A percentile compares a stretch with the other conserved stretches of the same genome.
Conservation (phyloP, 1,140 invertebrate species). For the Drosophila serrata region DNA sequence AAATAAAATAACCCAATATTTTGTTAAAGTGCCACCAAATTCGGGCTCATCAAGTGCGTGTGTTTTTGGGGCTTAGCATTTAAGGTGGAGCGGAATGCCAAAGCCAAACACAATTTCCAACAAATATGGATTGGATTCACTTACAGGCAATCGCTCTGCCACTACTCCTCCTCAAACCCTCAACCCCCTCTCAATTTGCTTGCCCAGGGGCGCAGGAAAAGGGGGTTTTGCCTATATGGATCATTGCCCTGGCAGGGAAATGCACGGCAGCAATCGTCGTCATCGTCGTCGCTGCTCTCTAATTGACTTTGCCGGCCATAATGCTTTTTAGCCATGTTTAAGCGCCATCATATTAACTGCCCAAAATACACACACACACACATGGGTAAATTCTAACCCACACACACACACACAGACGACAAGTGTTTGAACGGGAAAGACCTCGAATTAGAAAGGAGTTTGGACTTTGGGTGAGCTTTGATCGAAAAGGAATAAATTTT, state of each 20-base stretch:
- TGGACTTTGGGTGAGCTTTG: not conserved
- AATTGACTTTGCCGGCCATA: constrained; percentile 75
- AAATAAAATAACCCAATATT: not conserved
- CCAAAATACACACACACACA: constrained; percentile 18
- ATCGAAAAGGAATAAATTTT: not conserved
- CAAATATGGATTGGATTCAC: constrained; percentile 65
- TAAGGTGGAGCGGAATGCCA: constrained; percentile 51
- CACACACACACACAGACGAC: not conserved
- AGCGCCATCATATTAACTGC: constrained; percentile 71
- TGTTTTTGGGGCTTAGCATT: constrained; percentile 28
- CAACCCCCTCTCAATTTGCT: constrained; percentile 3
- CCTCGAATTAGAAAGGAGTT: constrained; percentile 36
- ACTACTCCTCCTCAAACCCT: not conserved
- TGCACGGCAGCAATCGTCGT: constrained; percentile 14
- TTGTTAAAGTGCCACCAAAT: constrained; percentile 19
- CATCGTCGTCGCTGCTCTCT: constrained; percentile 38
- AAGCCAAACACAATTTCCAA: constrained; percentile 69
- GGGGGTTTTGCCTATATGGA: not conserved
- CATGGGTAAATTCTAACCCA: not conserved
- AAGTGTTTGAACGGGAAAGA: constrained; percentile 19
- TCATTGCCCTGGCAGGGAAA: constrained; percentile 25
- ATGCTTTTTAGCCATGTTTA: constrained; percentile 75
- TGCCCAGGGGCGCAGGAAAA: constrained; percentile 23
- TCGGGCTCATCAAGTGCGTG: constrained; percentile 54
- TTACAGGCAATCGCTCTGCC: constrained; percentile 30